A percentile compares a stretch with the other conserved stretches of the same genome.
Evolutionary conservation across 2,797 vertebrate species (phyloP).

Genomic region (Enteromius afrohamiltoni): DNA sequence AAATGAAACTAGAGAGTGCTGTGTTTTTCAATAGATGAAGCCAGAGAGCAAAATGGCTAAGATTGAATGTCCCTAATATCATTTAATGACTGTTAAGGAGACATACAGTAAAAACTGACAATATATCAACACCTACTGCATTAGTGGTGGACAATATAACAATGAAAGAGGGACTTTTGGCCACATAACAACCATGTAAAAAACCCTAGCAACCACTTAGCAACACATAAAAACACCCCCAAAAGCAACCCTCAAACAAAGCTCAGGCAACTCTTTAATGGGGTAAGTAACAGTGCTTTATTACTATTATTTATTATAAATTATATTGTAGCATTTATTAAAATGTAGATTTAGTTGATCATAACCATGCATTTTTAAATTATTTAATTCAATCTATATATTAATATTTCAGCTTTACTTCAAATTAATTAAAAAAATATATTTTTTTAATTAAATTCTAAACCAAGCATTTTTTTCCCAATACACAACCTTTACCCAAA

Average conservation of each 20-base stretch:
- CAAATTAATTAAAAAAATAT: not conserved
- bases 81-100: not conserved
- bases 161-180: too few species aligned
- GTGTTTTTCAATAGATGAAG: not conserved
- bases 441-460: not conserved
- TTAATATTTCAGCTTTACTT: not conserved
- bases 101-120: not conserved
- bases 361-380: too few species aligned
- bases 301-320: too few species aligned
- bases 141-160: not conserved
- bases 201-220: not conserved
- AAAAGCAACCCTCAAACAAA: too few species aligned
- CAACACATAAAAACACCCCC: not conserved
- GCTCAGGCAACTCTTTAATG: too few species aligned
- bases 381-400: not conserved
- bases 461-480: not conserved
- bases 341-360: too few species aligned
- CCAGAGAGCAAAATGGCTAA: not conserved
- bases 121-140: not conserved
- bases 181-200: not conserved
- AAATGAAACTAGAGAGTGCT: not conserved
- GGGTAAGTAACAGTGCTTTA: too few species aligned
- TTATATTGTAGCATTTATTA: too few species aligned
- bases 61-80: not conserved
- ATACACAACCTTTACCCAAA: not conserved